Evolutionary conservation across 2,888 invertebrate genomes (phyloP).

Genomic region (Caenorhabditis virilis): DNA sequence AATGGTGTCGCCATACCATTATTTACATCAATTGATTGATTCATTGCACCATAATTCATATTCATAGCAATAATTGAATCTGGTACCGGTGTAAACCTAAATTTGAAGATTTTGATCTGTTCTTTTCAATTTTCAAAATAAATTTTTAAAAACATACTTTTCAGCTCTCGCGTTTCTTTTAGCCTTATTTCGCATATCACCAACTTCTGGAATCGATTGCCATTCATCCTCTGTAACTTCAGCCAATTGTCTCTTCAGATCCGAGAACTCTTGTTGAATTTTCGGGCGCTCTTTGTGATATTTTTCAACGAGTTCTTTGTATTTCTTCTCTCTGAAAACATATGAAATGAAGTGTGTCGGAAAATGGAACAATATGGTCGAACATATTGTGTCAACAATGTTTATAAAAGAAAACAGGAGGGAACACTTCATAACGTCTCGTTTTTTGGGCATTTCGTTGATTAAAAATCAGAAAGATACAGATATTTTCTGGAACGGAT

Average conservation of each 20-base stretch:
- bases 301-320: slow-evolving; percentile 82
- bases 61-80: slow-evolving; percentile 90
- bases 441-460: no score
- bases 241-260: slow-evolving; percentile 79
- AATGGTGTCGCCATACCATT: slow-evolving; percentile 55
- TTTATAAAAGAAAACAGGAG: no score
- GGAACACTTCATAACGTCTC: no score
- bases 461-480: no score
- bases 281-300: slow-evolving; percentile 97
- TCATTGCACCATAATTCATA: slow-evolving; percentile 73
- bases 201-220: slow-evolving; percentile 96
- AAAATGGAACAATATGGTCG: no score
- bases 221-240: slow-evolving; percentile 87
- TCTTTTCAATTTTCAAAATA: not conserved
- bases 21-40: slow-evolving; percentile 81
- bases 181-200: slow-evolving; percentile 95
- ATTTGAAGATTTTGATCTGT: slow-evolving; percentile 5
- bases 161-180: slow-evolving; percentile 92
- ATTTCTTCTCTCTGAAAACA: slow-evolving; percentile 73
- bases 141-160: slow-evolving; percentile 73
- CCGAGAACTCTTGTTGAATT: slow-evolving; percentile 98
- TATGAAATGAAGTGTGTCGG: no score
- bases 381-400: no score
- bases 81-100: slow-evolving; percentile 88
- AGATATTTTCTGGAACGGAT: no score